Conservation (phyloP, 2,797 vertebrate species). For the Sus cebifrons region DNA sequence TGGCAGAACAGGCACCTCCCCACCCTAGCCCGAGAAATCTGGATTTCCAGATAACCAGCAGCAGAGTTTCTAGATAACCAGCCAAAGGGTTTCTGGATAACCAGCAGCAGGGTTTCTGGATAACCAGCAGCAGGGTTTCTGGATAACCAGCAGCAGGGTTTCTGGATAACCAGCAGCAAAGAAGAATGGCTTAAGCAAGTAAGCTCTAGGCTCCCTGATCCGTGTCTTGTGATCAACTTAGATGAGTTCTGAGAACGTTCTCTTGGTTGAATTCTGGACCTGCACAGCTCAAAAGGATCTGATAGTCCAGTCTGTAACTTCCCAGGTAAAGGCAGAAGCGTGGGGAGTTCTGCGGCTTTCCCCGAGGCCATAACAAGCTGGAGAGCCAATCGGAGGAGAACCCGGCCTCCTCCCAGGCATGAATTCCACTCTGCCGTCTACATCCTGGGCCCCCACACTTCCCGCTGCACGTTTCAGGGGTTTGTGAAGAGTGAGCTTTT, state of each 20-base stretch:
- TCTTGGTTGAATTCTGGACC: neutral
- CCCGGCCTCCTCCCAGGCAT: fast-evolving
- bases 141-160: no score
- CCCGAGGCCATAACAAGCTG: neutral
- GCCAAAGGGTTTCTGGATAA: neutral
- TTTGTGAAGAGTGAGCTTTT: neutral
- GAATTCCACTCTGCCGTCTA: neutral
- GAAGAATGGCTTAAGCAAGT: neutral
- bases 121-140: neutral
- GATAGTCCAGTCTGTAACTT: neutral
- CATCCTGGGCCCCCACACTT: neutral
- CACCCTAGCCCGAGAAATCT: neutral
- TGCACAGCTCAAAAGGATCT: neutral
- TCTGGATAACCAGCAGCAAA: neutral
- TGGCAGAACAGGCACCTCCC: neutral
- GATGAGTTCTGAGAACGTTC: neutral
- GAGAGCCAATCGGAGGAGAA: neutral
- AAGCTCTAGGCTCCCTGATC: neutral
- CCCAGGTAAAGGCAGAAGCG: neutral
- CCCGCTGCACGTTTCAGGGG: neutral
- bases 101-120: neutral
- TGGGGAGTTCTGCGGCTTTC: neutral
- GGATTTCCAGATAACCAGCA: neutral
- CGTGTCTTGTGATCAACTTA: neutral
- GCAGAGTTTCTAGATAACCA: no score